Base-by-base conservation (phyloP, 1,140 invertebrate genomes). In the Diploscapter pachys region DNA sequence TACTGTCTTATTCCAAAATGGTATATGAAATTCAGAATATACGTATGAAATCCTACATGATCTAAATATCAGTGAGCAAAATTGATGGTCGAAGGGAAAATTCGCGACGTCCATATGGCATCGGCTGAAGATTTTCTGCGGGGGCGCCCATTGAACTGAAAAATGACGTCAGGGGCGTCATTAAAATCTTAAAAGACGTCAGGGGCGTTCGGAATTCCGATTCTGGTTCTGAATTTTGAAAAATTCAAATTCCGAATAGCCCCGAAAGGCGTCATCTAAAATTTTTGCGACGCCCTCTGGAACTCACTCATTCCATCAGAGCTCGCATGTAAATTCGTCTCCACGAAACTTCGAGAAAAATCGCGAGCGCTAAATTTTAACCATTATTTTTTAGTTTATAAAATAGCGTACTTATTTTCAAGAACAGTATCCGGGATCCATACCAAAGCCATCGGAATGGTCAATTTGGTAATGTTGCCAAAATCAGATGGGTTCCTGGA, bases 391-490 rank as follows among this genome's bases (percentile, higher is more conserved):
- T 49, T 5, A 54, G 71, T 72, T 4, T 4, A 50, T 48, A 51
- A 74, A 54, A 8, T 52, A 73, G 49, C 75, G 31, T 11, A 78
- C 76, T 77, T 77, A 65, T 77, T 77, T 54, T 79, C 79, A 8
- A 78, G 63, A 67, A 79, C 69, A 56, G 79, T 79, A 61, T 79
- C 78, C 11, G 78, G 78, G 51, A 48, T 79, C 78, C 78, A 79
- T 49, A 79, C 63, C 52, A 67, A 75, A 53, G 67, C 49, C 11
- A 67, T 65, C n/a, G 93, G 93, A 74, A 96, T 93, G 84, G 95
- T 93, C 61, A 95, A 88, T 92, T 94, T 94, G 81, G 88, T 92
- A 3, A 96, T 91, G 4, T 93, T 93, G 0, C 93, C 93, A 81
- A 95, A 96, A 80, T 95, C 93, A 71, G 91, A 90, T 0, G 94